These are phyloP conservation scores for Ormyrus pomaceus DNA, from an alignment of 2,888 invertebrate species.

Conservation along the genomic window DNA sequence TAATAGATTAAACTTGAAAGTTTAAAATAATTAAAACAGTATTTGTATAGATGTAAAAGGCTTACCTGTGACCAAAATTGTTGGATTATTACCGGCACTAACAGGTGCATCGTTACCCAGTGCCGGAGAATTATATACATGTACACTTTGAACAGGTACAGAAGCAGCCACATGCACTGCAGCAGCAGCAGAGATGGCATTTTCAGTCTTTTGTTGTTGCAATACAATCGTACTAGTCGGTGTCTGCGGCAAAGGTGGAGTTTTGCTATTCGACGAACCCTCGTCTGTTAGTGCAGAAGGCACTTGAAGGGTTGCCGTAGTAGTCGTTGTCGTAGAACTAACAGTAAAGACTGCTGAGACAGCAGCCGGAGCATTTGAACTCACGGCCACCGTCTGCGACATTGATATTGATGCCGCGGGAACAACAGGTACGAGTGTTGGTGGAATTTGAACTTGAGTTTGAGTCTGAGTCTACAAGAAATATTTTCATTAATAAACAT, in stretches of 20 bases:
- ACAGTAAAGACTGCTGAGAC: not conserved
- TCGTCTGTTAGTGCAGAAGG: slow-evolving; percentile 9
- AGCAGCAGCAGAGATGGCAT: not conserved
- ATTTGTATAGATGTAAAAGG: no score
- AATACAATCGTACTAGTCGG: not conserved
- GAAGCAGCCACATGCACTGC: slow-evolving; percentile 31
- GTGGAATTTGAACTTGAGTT: slow-evolving; percentile 45
- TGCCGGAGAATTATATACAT: slow-evolving; percentile 56
- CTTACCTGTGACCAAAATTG: slow-evolving; percentile 46
- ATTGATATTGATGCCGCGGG: slow-evolving; percentile 56
- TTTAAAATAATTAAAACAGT: no score
- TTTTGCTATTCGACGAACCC: slow-evolving; percentile 26
- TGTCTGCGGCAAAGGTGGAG: slow-evolving; percentile 44
- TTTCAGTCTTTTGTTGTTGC: slow-evolving; percentile 31
- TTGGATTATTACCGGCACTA: slow-evolving; percentile 27
- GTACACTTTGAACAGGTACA: slow-evolving; percentile 36
- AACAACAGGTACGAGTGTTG: slow-evolving; percentile 28
- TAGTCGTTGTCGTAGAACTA: not conserved
- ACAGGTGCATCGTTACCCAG: slow-evolving; percentile 48
- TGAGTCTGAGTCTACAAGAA: not conserved
- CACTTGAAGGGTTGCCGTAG: slow-evolving; percentile 4
- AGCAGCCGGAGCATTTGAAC: not conserved
- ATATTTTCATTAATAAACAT: no score
- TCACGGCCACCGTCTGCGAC: slow-evolving; percentile 52
- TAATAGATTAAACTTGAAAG: no score